A percentile compares a stretch with the other conserved stretches of the same genome.
These are phyloP conservation scores for Hedychridium roseum DNA, from an alignment of 2,888 invertebrate genomes.

Conservation along the genomic window DNA sequence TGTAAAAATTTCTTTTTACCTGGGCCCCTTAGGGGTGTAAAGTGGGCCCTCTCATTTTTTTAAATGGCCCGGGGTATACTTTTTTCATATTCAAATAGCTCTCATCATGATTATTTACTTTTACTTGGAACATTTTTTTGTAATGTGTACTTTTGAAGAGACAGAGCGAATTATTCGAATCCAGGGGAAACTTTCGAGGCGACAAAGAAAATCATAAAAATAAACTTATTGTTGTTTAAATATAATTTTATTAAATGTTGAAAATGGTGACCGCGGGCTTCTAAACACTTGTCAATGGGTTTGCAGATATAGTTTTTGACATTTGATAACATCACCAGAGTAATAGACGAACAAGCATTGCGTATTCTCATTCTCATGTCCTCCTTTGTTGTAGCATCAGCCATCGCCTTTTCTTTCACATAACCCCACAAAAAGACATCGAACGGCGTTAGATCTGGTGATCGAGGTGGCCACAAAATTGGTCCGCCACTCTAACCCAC, in stretches of 20 bases:
- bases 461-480: not conserved
- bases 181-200: no score
- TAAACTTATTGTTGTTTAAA: no score
- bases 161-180: not conserved
- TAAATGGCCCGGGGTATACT: no score
- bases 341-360: not conserved
- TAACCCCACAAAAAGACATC: not conserved
- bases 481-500: not conserved
- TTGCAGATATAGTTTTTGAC: not conserved
- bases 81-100: no score
- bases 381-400: not conserved
- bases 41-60: no score
- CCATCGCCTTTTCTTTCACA: not conserved
- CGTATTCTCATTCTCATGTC: not conserved
- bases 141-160: no score
- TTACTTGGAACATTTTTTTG: no score
- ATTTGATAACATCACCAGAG: not conserved
- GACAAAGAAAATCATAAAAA: no score
- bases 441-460: not conserved
- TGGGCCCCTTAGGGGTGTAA: no score
- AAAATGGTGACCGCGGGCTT: no score
- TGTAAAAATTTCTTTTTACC: no score
- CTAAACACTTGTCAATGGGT: not conserved
- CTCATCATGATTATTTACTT: no score
- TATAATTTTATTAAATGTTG: not conserved